phyloP scores from a whole-genome alignment of 2,113 vertebrate genomes.

The Pedetes capensis region DNA sequence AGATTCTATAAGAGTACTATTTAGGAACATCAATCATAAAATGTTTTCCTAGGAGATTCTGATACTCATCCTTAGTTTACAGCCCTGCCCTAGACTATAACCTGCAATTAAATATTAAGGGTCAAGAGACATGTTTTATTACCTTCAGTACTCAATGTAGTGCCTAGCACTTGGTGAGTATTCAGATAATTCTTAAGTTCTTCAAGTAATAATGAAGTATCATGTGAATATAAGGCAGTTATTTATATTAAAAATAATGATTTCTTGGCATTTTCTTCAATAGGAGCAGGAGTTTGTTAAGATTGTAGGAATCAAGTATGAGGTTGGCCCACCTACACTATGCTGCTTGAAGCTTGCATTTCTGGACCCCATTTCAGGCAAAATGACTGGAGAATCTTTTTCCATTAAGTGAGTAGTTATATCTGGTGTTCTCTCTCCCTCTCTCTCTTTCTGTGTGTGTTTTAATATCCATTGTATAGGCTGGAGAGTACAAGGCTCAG shows the following conservation, averaged over 20 bases:
- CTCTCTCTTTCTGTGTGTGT: background rate
- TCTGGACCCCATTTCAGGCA: conserved; percentile 95
- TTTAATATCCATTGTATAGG: conserved; percentile 29
- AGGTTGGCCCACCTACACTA: conserved; percentile 95
- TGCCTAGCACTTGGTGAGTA: background rate
- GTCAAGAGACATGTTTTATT: background rate
- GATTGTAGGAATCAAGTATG: conserved; percentile 98
- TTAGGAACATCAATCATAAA: conserved; percentile 8
- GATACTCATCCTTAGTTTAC: background rate
- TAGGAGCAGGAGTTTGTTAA: conserved; percentile 99
- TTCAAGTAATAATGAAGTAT: conserved; percentile 10
- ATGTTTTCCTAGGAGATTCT: background rate
- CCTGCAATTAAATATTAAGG: conserved; percentile 1
- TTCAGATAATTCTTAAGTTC: conserved; percentile 26
- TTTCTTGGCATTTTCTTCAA: conserved; percentile 42
- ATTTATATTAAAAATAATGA: conserved; percentile 45
- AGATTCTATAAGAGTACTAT: background rate
- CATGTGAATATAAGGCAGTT: background rate
- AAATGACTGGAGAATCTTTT: conserved; percentile 98
- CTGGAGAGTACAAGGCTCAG: background rate
- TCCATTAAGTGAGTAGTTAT: conserved; percentile 92
- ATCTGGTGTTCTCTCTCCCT: background rate
- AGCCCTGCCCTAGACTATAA: background rate
- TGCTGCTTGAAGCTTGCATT: conserved; percentile 98
- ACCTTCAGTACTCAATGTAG: background rate